These are phyloP conservation scores for Oconnorella tubifera DNA, from an alignment of 2,888 invertebrate species.

Conservation along the genomic window DNA sequence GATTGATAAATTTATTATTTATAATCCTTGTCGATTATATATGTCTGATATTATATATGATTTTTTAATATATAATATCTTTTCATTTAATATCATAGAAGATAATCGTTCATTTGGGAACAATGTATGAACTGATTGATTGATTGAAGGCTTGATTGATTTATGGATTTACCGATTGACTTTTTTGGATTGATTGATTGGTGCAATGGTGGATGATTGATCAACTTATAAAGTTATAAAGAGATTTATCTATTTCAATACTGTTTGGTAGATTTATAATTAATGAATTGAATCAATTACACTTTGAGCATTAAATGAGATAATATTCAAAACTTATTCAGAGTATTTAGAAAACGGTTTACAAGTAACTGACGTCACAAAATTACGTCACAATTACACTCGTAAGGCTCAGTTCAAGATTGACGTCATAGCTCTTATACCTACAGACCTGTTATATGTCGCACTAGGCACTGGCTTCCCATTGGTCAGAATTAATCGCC, in stretches of 20 bases:
- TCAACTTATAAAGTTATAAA: not conserved
- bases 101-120: too few relatives aligned
- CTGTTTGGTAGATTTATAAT: not conserved
- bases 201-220: too few relatives aligned
- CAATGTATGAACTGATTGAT: too few relatives aligned
- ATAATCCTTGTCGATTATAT: too few relatives aligned
- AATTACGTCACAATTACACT: not conserved
- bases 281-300: not conserved
- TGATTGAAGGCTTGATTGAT: too few relatives aligned
- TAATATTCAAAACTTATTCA: not conserved
- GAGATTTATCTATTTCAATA: not conserved
- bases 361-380: not conserved
- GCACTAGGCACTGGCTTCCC: not conserved
- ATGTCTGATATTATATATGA: too few relatives aligned
- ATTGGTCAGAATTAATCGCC: not conserved
- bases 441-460: not conserved
- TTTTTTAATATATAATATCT: too few relatives aligned
- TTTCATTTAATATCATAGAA: too few relatives aligned
- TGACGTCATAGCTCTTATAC: not conserved
- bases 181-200: too few relatives aligned
- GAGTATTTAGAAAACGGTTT: not conserved
- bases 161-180: too few relatives aligned
- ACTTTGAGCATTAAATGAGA: not conserved
- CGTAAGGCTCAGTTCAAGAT: not conserved
- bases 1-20: too few relatives aligned